Percentiles rank a stretch among this genome's conserved stretches.
phyloP scores from a whole-genome alignment of 2,113 vertebrate genomes.

The Gnathonemus longibarbis region DNA sequence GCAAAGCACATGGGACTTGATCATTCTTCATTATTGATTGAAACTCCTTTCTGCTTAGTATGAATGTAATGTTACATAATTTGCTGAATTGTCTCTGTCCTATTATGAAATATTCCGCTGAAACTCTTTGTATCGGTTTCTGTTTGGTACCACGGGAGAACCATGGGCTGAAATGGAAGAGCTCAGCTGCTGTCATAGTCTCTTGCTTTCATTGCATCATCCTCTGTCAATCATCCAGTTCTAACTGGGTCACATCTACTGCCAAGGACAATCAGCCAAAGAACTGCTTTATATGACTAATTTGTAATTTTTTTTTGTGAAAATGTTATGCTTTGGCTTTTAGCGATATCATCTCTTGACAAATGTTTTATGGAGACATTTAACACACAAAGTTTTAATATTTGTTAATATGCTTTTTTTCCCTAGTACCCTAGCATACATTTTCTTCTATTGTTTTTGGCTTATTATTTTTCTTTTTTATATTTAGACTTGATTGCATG shows the following conservation, averaged over 20 bases:
- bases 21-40: not conserved
- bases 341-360: not conserved
- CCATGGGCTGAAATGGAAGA: not conserved
- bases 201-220: not conserved
- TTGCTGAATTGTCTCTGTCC: not conserved
- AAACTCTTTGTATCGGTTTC: not conserved
- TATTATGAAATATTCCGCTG: not conserved
- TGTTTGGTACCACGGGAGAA: not conserved
- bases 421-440: not conserved
- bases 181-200: not conserved
- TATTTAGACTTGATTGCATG: not conserved
- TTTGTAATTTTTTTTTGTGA: not conserved
- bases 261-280: slow-evolving; percentile 6
- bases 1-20: not conserved
- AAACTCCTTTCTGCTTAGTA: not conserved
- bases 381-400: not conserved
- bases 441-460: not conserved
- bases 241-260: slow-evolving; percentile 3
- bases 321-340: not conserved
- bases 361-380: not conserved
- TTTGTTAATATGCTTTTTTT: not conserved
- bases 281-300: not conserved
- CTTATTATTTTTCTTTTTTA: not conserved
- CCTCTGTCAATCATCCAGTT: not conserved
- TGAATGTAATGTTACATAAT: not conserved